Evolutionary conservation across 1,140 invertebrate genomes (phyloP), one percentile per base, ranked within the genome.

Genomic region (Lucilia sericata): DNA sequence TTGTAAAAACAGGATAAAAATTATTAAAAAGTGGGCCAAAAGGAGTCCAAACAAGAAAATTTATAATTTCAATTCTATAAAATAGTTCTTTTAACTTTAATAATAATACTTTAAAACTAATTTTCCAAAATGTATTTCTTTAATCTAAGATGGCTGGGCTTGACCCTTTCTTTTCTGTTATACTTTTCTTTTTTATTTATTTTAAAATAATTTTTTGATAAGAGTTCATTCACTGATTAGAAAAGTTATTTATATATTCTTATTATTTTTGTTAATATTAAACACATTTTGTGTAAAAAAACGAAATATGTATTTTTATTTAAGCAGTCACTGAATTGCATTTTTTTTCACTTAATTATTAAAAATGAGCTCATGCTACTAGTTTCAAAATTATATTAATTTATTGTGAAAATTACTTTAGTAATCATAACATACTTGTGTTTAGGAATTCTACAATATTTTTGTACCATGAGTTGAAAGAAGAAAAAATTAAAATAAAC

Each of bases 211-310:
- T 65, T 2, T 65, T 9, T n/a, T 4, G 81, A 82, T 82, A 82
- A 82, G 60, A 65, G 81, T 82, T 82, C 81, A 82, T 82, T 82
- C 81, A 82, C 81, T 82, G 81, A 82, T 36, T 82, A 65, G 8
- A 25, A 55, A 55, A 19, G 19, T 74, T 55, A 34, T 42, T 42
- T 42, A 42, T 42, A 42, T 36, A 30, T 75, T 75, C 25, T 34
- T 42, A 42, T 8, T 42, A 42, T 7, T 42, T 30, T 75, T n/a
- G n/a, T n/a, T 75, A 25, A 75, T 75, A 42, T 75, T 34, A 25
- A 75, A 30, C 21, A 34, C 10, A 55, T 55, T 19, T 30, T 5
- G 19, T 42, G 2, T 19, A 10, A 74, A 74, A 74, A 70, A 70
- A 70, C n/a, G 21, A 21, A 21, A 70, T 7, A n/a, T n/a, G n/a